phyloP scores from a whole-genome alignment of 2,888 invertebrate genomes.

The Dolomedes plantarius region DNA sequence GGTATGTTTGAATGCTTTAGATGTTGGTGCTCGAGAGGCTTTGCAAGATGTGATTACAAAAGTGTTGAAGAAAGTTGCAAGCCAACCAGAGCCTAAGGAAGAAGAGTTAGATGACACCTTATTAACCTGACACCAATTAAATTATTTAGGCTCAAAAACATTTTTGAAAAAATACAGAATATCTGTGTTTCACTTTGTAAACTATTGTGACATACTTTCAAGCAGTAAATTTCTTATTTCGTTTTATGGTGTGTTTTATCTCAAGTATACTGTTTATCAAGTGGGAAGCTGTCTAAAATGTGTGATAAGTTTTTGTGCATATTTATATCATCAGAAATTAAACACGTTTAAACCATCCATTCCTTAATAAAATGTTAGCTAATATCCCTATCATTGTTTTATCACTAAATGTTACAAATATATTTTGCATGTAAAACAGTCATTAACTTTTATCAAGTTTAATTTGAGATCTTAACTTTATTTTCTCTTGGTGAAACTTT shows the following conservation, averaged over 20 bases:
- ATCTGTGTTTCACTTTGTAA: slow-evolving; percentile 17
- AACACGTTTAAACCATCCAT: no score
- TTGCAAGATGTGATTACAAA: slow-evolving; percentile 92
- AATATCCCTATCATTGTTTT: no score
- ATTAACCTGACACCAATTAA: slow-evolving; percentile 82
- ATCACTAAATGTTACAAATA: no score
- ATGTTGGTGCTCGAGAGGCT: slow-evolving; percentile 91
- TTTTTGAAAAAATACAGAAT: slow-evolving; percentile 27
- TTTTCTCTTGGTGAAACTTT: no score
- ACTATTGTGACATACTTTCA: slow-evolving; percentile 43
- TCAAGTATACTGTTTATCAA: no score
- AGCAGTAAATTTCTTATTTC: slow-evolving; percentile 53
- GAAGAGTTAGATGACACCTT: slow-evolving; percentile 95
- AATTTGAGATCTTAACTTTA: no score
- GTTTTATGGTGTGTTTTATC: background rate
- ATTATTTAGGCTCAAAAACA: slow-evolving; percentile 34
- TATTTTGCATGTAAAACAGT: no score
- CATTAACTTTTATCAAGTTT: no score
- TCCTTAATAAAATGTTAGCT: no score
- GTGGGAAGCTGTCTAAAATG: no score
- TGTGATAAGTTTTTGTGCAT: no score
- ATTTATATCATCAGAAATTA: no score
- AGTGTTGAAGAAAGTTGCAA: slow-evolving; percentile 86
- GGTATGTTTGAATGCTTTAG: slow-evolving; percentile 86
- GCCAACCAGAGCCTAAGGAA: slow-evolving; percentile 88